Evolutionary conservation across 2,797 vertebrate genomes (phyloP).

Genomic region (Corythornis leucogaster): DNA sequence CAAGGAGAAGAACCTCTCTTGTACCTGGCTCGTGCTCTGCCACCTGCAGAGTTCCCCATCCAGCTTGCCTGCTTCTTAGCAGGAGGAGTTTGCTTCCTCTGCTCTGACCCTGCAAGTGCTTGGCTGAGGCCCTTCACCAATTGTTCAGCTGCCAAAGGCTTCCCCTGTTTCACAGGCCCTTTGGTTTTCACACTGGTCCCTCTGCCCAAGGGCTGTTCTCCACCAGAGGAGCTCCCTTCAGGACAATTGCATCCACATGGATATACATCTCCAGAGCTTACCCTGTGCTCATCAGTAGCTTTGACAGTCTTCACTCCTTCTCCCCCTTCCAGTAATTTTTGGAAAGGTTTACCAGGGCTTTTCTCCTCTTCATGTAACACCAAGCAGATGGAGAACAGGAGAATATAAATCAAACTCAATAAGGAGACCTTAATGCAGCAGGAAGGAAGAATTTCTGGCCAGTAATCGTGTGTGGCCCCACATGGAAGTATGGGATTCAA

Average conservation of each 20-base stretch:
- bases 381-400: constrained; percentile 6
- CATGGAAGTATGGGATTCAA: background rate
- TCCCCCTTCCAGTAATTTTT: background rate
- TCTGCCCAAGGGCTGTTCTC: background rate
- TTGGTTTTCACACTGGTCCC: background rate
- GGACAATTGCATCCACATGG: background rate
- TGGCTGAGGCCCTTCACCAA: constrained; percentile 8
- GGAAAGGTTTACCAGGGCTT: background rate
- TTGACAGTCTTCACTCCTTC: background rate
- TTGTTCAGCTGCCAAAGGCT: background rate
- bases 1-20: background rate
- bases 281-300: accelerated
- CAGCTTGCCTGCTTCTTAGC: background rate
- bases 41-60: background rate
- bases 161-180: constrained; percentile 6
- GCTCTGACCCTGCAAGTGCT: background rate
- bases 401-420: background rate
- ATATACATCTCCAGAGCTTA: background rate
- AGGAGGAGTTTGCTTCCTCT: background rate
- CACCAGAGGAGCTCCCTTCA: background rate
- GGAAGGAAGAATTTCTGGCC: constrained; percentile 5
- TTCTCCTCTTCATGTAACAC: constrained; percentile 1
- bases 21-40: accelerated
- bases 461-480: background rate
- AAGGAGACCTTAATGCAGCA: background rate